These are phyloP conservation scores for Lepidurus packardi DNA, from an alignment of 1,140 invertebrate genomes.

Conservation along the genomic window DNA sequence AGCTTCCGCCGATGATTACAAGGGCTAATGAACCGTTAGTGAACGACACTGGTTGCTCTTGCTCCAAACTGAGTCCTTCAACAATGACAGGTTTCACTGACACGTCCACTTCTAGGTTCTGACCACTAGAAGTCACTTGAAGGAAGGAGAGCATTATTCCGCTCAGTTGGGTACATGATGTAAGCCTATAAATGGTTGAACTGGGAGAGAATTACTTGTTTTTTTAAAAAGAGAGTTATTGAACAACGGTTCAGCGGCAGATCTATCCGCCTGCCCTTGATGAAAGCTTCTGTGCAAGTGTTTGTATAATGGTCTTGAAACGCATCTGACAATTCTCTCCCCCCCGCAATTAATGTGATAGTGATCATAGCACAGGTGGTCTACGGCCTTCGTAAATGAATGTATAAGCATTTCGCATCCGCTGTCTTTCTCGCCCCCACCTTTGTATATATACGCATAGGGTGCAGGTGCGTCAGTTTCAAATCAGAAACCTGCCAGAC, in stretches of 20 bases:
- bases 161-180: too few relatives aligned
- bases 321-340: neutral
- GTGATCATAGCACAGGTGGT: conserved; percentile 2
- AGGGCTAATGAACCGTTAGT: neutral
- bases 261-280: conserved; percentile 1
- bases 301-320: neutral
- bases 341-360: neutral
- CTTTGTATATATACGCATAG: neutral
- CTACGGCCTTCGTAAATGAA: neutral
- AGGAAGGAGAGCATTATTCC: too few relatives aligned
- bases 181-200: too few relatives aligned
- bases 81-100: too few relatives aligned
- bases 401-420: neutral
- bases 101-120: too few relatives aligned
- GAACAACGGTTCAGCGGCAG: neutral
- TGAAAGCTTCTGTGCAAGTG: neutral
- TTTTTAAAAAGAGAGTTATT: too few relatives aligned
- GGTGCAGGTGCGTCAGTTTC: too few relatives aligned
- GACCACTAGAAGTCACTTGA: too few relatives aligned
- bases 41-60: neutral
- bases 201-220: too few relatives aligned
- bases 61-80: neutral
- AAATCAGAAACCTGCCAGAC: too few relatives aligned
- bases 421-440: neutral
- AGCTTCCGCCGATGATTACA: neutral